phyloP scores from a whole-genome alignment of 2,797 vertebrate genomes.

The Bradypodion pumilum region DNA sequence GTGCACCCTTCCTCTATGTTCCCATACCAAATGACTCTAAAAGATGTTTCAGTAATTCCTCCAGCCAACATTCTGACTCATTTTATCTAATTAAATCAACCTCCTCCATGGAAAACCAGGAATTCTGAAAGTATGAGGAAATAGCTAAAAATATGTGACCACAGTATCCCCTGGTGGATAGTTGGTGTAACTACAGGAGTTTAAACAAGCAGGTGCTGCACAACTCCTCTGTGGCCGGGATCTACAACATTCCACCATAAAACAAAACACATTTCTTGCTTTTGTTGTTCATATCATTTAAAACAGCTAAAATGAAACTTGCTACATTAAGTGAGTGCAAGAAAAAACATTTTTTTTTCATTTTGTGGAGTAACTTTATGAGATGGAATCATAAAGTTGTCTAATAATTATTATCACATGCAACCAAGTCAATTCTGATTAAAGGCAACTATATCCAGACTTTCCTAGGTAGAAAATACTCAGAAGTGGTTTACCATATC shows the following conservation, averaged over 20 bases:
- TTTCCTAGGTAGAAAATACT: no score
- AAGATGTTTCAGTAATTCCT: not conserved
- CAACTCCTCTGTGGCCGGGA: not conserved
- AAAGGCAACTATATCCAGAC: no score
- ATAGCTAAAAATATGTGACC: not conserved
- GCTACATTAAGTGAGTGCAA: not conserved
- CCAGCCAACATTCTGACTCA: not conserved
- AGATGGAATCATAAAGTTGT: not conserved
- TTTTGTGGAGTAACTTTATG: not conserved
- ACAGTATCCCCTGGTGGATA: conserved; percentile 12
- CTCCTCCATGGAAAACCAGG: not conserved
- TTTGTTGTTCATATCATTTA: not conserved
- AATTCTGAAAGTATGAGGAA: not conserved
- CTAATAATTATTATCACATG: no score
- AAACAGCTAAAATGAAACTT: not conserved
- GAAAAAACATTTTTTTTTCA: not conserved
- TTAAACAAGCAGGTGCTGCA: not conserved
- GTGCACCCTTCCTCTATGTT: not conserved
- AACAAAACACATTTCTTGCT: not conserved
- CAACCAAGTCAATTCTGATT: no score
- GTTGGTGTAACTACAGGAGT: not conserved
- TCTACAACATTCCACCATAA: not conserved
- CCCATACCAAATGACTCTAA: not conserved
- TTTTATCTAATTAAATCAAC: conserved; percentile 11
- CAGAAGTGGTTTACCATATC: no score